Conservation (phyloP, 2,888 invertebrate species). For the Pammene aurita region DNA sequence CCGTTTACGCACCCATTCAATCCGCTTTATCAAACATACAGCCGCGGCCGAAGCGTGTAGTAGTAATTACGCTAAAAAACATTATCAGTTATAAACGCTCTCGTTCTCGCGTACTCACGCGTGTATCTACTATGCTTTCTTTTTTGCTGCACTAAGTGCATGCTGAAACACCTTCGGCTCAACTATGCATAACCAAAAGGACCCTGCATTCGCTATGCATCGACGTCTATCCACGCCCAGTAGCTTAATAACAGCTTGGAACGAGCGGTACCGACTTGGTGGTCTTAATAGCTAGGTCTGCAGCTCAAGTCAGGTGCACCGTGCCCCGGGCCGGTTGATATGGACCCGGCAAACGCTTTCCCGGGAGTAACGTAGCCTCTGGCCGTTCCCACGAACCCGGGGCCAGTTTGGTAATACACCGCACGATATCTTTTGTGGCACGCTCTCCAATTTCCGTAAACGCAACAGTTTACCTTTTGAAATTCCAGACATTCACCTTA, state of each 20-base stretch:
- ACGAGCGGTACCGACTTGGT: conserved; percentile 14
- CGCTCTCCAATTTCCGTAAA: conserved; percentile 35
- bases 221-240: conserved; percentile 23
- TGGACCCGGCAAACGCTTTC: conserved; percentile 55
- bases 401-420: conserved; percentile 44
- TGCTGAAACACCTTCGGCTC: conserved; percentile 13
- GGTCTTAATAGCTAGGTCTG: conserved; percentile 24
- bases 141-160: conserved; percentile 7
- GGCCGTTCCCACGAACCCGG: conserved; percentile 61
- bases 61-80: conserved; percentile 11
- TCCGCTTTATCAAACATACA: conserved; percentile 30
- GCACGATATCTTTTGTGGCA: conserved; percentile 39
- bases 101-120: not conserved
- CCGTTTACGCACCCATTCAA: conserved; percentile 31
- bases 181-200: conserved; percentile 22
- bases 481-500: conserved; percentile 17
- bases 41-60: conserved; percentile 13
- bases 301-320: conserved; percentile 11
- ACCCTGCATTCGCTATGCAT: conserved; percentile 3
- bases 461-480: conserved; percentile 32
- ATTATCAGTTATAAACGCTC: conserved; percentile 17
- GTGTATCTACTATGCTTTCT: conserved; percentile 16
- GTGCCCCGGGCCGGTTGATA: conserved; percentile 24
- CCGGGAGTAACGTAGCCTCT: conserved; percentile 45
- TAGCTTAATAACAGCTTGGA: conserved; percentile 15